Evolutionary conservation across 1,140 invertebrate species (phyloP), one percentile per base, ranked within the genome.

Genomic region (Linepithema humile): DNA sequence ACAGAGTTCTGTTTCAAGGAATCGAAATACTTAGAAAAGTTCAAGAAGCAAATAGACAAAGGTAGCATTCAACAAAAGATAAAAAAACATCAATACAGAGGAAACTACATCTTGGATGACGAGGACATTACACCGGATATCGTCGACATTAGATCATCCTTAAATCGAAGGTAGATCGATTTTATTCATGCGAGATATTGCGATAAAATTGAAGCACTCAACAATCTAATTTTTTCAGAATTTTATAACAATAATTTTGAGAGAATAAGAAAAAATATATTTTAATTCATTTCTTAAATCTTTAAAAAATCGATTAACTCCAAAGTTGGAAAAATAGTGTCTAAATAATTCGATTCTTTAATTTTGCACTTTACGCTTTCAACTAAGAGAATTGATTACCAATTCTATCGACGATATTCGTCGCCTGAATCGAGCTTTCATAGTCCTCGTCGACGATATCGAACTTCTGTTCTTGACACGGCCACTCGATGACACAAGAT

Each of bases 31-130:
- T 26, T 80, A 15, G 12, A 5, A 6, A 26, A 43, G 12, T 78
- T 70, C 50, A 84, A 70, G 15, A 29, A 50, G 55, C 23, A 40
- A 32, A 72, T 10, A 10, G 17, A 15, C 23, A 40, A 48, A 84
- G 86, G 43, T 83, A 64, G 62, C 69, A 80, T 12, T 2, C 65
- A 35, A 43, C 43, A 29, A 12, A 10, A 43, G 15, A 60, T 15
- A n/a, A 6, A 29, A 2, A 35, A n/a, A 0, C 72, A 9, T 23
- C n/a, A 84, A 23, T 64, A 93, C 7, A 90, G 87, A 53, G 92
- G 92, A 15, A 93, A 93, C 87, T 93, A 93, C 40, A 85, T 93
- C 55, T 43, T 90, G 12, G 90, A 93, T 1, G 83, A 87, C 3
- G 86, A 92, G 0, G 74, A 89, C 15, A 35, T 84, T 40, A 72